A percentile compares a stretch with the other conserved stretches of the same genome.
Evolutionary conservation across 2,797 vertebrate species (phyloP).

Genomic region (Acanthurus tractus): DNA sequence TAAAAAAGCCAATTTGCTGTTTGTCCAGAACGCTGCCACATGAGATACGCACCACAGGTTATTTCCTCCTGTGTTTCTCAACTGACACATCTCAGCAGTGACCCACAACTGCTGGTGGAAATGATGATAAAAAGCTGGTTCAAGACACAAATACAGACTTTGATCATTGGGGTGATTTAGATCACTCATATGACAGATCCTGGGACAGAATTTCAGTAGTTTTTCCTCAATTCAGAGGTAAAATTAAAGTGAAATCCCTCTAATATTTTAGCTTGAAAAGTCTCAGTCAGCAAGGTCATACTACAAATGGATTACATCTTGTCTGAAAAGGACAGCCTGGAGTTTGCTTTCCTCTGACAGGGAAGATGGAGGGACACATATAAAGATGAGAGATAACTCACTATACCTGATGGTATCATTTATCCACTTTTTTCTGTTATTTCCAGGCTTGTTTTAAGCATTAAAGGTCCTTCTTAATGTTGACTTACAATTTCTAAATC

Average conservation of each 20-base stretch:
- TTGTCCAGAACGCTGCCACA: not conserved
- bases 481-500: too few relatives aligned
- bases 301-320: conserved; percentile 40
- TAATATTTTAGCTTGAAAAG: conserved; percentile 20
- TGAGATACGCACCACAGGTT: conserved; percentile 51
- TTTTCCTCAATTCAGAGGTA: conserved; percentile 1
- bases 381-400: not conserved
- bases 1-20: too few relatives aligned
- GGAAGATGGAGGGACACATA: not conserved
- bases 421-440: not conserved
- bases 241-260: conserved; percentile 5
- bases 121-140: conserved; percentile 24
- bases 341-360: conserved; percentile 9
- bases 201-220: not conserved
- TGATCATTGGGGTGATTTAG: not conserved
- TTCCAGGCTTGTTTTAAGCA: not conserved
- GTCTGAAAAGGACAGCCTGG: conserved; percentile 18
- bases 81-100: conserved; percentile 28
- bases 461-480: too few relatives aligned
- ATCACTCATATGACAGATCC: not conserved
- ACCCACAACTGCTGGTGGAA: conserved; percentile 9
- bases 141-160: not conserved
- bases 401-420: conserved; percentile 1
- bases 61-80: conserved; percentile 28
- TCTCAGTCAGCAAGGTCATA: conserved; percentile 26